Conservation (phyloP, 2,888 invertebrate genomes). For the Trissonchulus latispiculum region DNA sequence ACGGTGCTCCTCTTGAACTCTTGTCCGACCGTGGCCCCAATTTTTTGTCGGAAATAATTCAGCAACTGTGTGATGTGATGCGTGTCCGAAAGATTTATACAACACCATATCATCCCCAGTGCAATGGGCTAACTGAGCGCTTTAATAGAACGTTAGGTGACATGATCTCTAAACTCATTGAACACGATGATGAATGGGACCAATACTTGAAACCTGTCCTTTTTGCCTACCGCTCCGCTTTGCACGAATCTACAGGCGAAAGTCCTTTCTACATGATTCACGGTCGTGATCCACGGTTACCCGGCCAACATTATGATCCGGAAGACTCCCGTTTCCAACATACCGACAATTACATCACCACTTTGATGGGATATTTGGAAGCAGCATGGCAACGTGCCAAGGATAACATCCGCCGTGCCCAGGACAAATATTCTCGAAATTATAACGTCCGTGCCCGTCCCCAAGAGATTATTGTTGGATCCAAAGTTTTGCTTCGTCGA, state of each 20-base stretch:
- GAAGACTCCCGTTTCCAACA: no score
- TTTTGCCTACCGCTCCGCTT: not conserved
- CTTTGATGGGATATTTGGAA: no score
- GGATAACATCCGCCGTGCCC: no score
- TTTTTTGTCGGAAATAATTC: slow-evolving; percentile 26
- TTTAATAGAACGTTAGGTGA: slow-evolving; percentile 30
- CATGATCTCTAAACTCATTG: slow-evolving; percentile 30
- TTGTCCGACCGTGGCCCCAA: slow-evolving; percentile 28
- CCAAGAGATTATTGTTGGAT: no score
- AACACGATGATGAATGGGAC: slow-evolving; percentile 25
- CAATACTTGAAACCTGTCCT: not conserved
- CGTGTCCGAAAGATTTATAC: no score
- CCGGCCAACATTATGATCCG: no score
- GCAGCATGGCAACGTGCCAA: no score
- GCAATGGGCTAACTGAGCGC: slow-evolving; percentile 30
- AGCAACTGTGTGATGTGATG: no score
- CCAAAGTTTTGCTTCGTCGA: no score
- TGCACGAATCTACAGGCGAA: slow-evolving; percentile 5
- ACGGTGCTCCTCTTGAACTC: slow-evolving; percentile 27
- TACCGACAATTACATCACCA: no score
- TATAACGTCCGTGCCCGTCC: no score
- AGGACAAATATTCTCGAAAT: no score
- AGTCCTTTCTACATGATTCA: not conserved
- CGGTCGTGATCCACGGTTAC: not conserved
- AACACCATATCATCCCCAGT: slow-evolving; percentile 24